phyloP scores from a whole-genome alignment of 1,140 invertebrate species.

The Drosophila ambigua region DNA sequence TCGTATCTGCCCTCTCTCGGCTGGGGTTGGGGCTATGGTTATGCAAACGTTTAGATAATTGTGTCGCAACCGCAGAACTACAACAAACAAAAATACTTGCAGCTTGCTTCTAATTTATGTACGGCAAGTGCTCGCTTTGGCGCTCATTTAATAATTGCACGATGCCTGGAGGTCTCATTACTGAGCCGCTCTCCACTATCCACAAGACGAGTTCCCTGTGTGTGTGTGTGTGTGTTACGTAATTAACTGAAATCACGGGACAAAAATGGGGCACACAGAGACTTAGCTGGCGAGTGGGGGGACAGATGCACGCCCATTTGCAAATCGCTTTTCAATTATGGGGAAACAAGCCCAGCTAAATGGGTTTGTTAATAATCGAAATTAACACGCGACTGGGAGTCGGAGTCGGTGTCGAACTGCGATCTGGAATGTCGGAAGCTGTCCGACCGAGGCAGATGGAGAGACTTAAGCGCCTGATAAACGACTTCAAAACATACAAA shows the following conservation, averaged over 20 bases:
- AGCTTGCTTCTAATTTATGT: constrained; percentile 70
- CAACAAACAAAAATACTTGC: constrained; percentile 18
- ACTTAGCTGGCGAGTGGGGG: too few species aligned
- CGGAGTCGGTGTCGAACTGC: neutral
- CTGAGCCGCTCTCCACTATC: constrained; percentile 44
- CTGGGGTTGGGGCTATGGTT: neutral
- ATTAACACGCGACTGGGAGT: constrained; percentile 15
- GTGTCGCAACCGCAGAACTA: constrained; percentile 33
- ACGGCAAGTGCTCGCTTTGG: constrained; percentile 77
- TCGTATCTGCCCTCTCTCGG: neutral
- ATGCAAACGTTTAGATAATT: constrained; percentile 51
- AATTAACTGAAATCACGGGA: constrained; percentile 65
- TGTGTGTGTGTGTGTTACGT: constrained; percentile 52
- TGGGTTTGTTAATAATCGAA: constrained; percentile 37
- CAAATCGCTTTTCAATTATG: constrained; percentile 53
- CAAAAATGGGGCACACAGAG: neutral
- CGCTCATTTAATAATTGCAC: constrained; percentile 80
- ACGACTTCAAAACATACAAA: constrained; percentile 80
- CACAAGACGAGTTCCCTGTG: constrained; percentile 44
- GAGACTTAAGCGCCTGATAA: constrained; percentile 71
- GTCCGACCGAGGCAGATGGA: neutral
- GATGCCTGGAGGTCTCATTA: constrained; percentile 78
- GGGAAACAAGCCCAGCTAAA: constrained; percentile 37
- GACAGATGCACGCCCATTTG: constrained; percentile 12
- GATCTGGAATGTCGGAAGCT: constrained; percentile 59